These are phyloP conservation scores for Spodoptera picta DNA, from an alignment of 2,888 invertebrate genomes.

Conservation along the genomic window DNA sequence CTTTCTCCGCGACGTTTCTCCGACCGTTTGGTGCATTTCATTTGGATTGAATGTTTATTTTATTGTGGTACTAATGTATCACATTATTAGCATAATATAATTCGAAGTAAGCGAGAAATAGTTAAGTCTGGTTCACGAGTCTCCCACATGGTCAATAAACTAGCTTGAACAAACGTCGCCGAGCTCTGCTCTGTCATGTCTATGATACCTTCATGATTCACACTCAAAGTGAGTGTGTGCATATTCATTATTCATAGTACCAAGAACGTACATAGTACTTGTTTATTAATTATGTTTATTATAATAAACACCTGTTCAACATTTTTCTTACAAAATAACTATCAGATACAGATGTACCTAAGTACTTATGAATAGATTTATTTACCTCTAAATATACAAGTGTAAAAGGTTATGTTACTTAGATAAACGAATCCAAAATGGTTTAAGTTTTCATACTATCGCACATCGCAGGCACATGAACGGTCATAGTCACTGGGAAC, in stretches of 20 bases:
- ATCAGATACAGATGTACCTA: too few relatives aligned
- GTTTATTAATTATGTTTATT: too few relatives aligned
- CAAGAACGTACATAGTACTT: constrained; percentile 4
- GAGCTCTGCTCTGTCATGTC: constrained; percentile 5
- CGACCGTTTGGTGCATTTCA: not conserved
- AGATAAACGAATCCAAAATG: not conserved
- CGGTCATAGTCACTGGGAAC: constrained; percentile 6
- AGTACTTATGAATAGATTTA: too few relatives aligned
- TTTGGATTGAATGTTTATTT: not conserved
- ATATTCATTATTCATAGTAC: constrained; percentile 1
- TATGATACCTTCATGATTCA: constrained; percentile 34
- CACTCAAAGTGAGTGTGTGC: too few relatives aligned
- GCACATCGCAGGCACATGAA: not conserved
- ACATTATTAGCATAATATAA: not conserved
- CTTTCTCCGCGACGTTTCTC: constrained; percentile 21
- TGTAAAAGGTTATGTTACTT: not conserved
- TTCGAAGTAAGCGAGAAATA: not conserved
- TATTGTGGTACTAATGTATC: constrained; percentile 5
- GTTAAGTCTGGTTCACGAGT: constrained; percentile 16
- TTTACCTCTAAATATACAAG: too few relatives aligned
- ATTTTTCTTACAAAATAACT: too few relatives aligned
- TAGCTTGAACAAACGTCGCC: constrained; percentile 20
- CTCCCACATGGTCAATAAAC: constrained; percentile 27
- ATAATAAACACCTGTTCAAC: constrained; percentile 27
- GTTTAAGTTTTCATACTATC: constrained; percentile 1